Base-by-base conservation (phyloP, 2,113 vertebrate genomes). In the Amphilophus citrinellus region DNA sequence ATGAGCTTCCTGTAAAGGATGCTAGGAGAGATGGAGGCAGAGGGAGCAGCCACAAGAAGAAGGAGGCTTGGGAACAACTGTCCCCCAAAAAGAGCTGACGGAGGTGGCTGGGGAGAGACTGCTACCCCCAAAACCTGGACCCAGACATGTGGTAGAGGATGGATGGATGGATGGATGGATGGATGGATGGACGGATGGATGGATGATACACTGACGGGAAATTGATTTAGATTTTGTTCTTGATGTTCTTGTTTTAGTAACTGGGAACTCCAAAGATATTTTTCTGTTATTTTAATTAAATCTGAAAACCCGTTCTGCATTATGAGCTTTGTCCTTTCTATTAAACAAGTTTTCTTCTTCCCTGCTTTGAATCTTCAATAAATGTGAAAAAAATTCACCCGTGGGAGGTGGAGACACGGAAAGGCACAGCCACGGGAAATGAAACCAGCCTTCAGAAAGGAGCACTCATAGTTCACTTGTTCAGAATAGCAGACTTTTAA, bases 401-500 rank as follows among this genome's bases (percentile, higher is more conserved):
- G 22, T 35, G 18, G 18, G 59, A 3, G 22, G 3, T 1, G 0
- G 71, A 77, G 56, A 5, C 18, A 11, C 0, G 76, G 35, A 83
- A 59, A 59, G 13, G 3, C 60, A 18, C 24, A n/a, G 76, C 3
- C 20, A 56, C 59, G 15, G 14, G 57, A 71, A 57, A 73, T 60
- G 13, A 83, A 87, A 84, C 22, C 20, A 57, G 71, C 56, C 37
- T 68, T 44, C 6, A 8, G 24, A 62, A 73, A 87, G 42, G 20
- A 77, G 32, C 59, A 17, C 22, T 47, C 77, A 77, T 24, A 59
- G 76, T 62, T 63, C 65, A 80, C 79, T 61, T 62, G 32, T 15
- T 66, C 58, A 1, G 56, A 89, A 68, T 75, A 62, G 81, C 68
- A 10, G 35, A 5, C 76, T 61, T 61, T 80, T 27, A 83, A 83